Percentiles rank a stretch among this genome's conserved stretches.
Evolutionary conservation across 2,113 vertebrate species (phyloP).

Genomic region (Erythrolamprus reginae): DNA sequence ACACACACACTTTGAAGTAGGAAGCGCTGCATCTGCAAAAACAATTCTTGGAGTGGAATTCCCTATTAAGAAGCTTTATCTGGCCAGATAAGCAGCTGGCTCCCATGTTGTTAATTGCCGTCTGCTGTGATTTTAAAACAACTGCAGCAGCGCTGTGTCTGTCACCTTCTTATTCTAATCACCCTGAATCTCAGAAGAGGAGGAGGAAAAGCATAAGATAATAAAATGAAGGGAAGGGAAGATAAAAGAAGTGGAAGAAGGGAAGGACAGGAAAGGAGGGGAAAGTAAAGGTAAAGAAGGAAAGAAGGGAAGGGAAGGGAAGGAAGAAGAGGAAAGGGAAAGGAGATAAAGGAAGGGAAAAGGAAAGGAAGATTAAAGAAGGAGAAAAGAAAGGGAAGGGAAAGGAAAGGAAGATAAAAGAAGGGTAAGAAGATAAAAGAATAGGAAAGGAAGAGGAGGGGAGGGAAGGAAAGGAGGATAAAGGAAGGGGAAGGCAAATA

Average conservation of each 20-base stretch:
- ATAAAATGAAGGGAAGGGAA: conserved; percentile 24
- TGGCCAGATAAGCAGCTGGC: conserved; percentile 83
- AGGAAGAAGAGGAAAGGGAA: not conserved
- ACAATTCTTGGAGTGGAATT: conserved; percentile 76
- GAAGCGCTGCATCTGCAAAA: conserved; percentile 73
- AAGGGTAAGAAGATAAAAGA: too few species aligned
- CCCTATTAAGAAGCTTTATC: conserved; percentile 82
- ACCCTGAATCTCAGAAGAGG: conserved; percentile 70
- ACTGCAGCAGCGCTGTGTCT: conserved; percentile 79
- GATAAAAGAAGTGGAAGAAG: not conserved
- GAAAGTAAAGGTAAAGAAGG: not conserved
- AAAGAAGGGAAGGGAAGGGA: not conserved
- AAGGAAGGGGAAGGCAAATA: too few species aligned
- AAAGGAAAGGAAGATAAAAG: not conserved
- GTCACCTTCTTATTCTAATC: conserved; percentile 85
- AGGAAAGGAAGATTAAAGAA: not conserved
- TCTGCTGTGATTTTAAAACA: conserved; percentile 85
- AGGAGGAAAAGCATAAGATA: not conserved
- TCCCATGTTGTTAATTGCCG: conserved; percentile 81
- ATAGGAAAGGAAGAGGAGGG: too few species aligned
- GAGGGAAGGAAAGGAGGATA: too few species aligned
- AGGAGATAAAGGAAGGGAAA: not conserved
- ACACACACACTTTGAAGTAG: conserved; percentile 67
- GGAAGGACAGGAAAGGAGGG: too few species aligned
- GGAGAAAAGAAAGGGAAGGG: too few species aligned